Conservation (phyloP, 2,797 vertebrate species). For the Onychomys arenicola region DNA sequence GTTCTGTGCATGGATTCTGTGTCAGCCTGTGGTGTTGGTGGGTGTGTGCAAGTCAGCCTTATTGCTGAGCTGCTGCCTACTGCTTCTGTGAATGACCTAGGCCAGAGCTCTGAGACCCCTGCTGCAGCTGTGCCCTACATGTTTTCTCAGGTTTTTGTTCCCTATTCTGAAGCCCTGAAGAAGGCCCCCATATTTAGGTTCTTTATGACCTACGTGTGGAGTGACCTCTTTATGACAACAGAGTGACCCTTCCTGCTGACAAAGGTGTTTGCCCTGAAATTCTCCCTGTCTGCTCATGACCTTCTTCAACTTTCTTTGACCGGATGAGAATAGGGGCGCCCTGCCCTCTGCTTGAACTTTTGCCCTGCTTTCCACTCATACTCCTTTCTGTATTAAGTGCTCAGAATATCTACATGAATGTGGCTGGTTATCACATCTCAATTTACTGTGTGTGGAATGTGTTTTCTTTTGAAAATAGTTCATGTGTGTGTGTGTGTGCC, state of each 20-base stretch:
- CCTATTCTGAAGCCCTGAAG: background rate
- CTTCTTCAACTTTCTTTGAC: background rate
- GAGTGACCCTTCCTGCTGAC: too few relatives aligned
- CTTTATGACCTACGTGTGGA: background rate
- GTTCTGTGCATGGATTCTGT: too few relatives aligned
- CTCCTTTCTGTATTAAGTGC: background rate
- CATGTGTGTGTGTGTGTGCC: background rate
- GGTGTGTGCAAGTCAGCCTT: too few relatives aligned
- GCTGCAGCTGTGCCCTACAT: fast-evolving
- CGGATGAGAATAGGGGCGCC: fast-evolving
- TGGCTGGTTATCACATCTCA: background rate
- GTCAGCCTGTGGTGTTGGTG: background rate
- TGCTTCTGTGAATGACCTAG: background rate
- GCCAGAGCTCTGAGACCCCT: background rate
- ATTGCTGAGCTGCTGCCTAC: fast-evolving
- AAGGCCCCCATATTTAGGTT: background rate
- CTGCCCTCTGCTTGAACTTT: fast-evolving
- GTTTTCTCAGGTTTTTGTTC: fast-evolving
- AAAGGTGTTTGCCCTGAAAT: background rate
- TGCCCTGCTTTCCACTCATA: background rate
- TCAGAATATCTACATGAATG: too few relatives aligned
- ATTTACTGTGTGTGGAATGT: background rate
- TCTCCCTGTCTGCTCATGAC: too few relatives aligned
- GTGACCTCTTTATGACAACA: background rate
- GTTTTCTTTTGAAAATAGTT: background rate